Base-by-base conservation (phyloP, 2,113 vertebrate species). In the Hyla sarda region DNA sequence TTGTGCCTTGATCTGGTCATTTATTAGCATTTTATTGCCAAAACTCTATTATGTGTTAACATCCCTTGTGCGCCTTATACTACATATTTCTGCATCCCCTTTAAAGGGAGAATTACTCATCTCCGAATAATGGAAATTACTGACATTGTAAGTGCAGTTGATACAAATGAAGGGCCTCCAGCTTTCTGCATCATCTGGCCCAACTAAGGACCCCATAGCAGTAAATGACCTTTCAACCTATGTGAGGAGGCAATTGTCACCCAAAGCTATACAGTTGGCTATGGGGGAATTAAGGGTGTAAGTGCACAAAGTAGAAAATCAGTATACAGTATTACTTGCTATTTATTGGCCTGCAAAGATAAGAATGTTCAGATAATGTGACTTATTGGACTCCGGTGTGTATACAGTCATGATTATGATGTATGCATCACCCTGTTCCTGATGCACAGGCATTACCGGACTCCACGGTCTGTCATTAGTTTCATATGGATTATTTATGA, bases 101-200 rank as follows among this genome's bases (percentile, higher is more conserved):
- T 21, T 37, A 69, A 34, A 34, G 5, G 13, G 16, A 67, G 14
- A 67, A 32, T 17, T 17, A 32, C 16, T 16, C 62, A 58, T 23
- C 52, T 79, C 21, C 2, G 54, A 34, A 52, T 23, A 78, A 32
- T 23, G 50, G 17, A 56, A 62, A 60, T 60, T 25, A 58, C 62
- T 37, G 54, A 58, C 34, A 65, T 25, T 65, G 37, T 2, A n/a
- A 60, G 54, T 19, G 58, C 23, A 62, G 34, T 21, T 32, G 1
- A 80, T 62, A 81, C 58, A 81, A 34, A 60, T 62, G 9, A 47
- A 41, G 58, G 52, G 9, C 71, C 71, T 84, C n/a, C n/a, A 84
- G 69, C 34, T 60, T 28, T 30, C 52, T 74, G 82, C 69, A 83
- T 83, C 82, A 83, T 48, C 82, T 74, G 82, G 71, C 56, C 67